Evolutionary conservation across 2,797 vertebrate species (phyloP).

Genomic region (Hylomyscus alleni): DNA sequence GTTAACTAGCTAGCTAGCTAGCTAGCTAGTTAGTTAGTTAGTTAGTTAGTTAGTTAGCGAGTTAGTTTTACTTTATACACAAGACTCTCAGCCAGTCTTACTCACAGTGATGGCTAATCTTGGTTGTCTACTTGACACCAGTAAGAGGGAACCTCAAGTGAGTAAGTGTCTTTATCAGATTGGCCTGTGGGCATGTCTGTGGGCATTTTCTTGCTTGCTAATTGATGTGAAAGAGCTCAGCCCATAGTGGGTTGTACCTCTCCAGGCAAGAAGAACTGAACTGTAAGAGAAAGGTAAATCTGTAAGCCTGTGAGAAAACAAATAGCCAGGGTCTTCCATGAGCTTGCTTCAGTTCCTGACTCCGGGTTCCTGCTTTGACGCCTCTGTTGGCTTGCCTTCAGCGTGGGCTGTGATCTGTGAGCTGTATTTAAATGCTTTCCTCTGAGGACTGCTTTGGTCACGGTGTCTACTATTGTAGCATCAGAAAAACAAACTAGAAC

Average conservation of each 20-base stretch:
- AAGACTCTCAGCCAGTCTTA: constrained; percentile 1
- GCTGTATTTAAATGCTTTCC: not conserved
- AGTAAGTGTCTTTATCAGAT: not conserved
- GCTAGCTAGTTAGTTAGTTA: not conserved
- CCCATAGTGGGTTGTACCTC: not conserved
- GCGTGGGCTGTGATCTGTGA: no score
- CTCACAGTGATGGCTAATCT: not conserved
- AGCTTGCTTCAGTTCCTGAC: not conserved
- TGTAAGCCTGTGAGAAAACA: not conserved
- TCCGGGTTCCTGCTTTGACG: not conserved
- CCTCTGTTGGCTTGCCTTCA: not conserved
- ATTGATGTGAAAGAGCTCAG: not conserved
- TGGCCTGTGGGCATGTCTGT: not conserved
- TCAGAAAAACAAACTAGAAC: not conserved
- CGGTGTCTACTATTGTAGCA: not conserved
- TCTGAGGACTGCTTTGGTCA: not conserved
- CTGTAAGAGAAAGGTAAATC: no score
- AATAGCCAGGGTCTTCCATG: no score
- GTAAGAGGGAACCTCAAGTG: not conserved
- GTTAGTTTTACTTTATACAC: not conserved
- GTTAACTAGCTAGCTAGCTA: not conserved
- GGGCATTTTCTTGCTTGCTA: not conserved
- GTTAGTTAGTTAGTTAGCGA: no score
- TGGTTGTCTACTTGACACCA: not conserved
- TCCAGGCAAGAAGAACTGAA: not conserved